phyloP scores from a whole-genome alignment of 2,888 invertebrate species.

The Alentia gelatinosa region DNA sequence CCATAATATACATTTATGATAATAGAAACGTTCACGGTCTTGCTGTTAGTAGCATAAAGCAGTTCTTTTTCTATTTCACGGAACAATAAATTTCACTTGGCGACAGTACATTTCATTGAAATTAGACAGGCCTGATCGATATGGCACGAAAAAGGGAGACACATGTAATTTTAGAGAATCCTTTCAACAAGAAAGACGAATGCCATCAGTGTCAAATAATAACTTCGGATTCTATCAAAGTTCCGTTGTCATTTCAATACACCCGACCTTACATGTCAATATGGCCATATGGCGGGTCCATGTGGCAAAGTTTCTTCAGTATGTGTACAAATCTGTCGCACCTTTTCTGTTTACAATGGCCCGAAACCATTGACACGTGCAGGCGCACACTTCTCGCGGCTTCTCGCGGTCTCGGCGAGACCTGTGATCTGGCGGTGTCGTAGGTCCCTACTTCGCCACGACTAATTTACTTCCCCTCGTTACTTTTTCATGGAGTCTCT shows the following conservation, averaged over 20 bases:
- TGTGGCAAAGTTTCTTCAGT: background rate
- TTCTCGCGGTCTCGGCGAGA: background rate
- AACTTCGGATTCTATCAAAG: too few species aligned
- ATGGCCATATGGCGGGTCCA: background rate
- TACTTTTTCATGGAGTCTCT: background rate
- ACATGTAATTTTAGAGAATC: too few species aligned
- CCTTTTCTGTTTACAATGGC: background rate
- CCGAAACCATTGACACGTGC: background rate
- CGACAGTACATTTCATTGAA: too few species aligned
- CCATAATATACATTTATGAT: too few species aligned
- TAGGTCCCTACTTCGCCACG: background rate
- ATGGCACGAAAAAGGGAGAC: too few species aligned
- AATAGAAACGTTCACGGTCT: too few species aligned
- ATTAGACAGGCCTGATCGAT: too few species aligned
- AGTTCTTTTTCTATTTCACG: too few species aligned
- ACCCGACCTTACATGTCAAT: background rate
- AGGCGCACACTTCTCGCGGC: slow-evolving; percentile 21
- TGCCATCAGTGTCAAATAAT: too few species aligned
- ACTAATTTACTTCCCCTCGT: background rate
- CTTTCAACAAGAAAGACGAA: too few species aligned
- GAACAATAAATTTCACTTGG: too few species aligned
- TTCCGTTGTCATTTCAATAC: background rate
- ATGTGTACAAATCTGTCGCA: background rate
- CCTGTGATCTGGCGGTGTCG: background rate
- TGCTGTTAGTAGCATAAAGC: too few species aligned